Evolutionary conservation across 1,140 invertebrate species (phyloP), one percentile per base, ranked within the genome.

Genomic region (Heterodera carotae): DNA sequence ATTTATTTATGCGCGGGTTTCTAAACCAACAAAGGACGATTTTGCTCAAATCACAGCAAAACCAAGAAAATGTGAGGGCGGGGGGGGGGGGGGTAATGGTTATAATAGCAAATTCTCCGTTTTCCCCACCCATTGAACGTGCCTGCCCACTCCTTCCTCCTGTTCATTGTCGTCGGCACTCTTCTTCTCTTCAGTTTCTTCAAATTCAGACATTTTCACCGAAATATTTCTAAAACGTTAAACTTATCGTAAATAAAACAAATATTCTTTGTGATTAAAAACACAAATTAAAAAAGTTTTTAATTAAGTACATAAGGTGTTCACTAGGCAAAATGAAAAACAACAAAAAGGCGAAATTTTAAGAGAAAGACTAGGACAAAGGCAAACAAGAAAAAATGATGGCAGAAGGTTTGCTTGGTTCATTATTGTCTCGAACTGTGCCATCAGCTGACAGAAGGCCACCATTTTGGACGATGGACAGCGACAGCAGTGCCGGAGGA

Each of bases 391-490:
- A 12, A 5, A 53, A 18, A 18, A 18, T 56, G 4, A 56, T 18
- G 18, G 22, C 18, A 12, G 22, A 56, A 18, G 15, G 2, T 43
- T 39, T 12, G 36, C 0, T 43, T 43, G 7, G 0, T 43, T 43
- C 39, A 22, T 56, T 22, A 56, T 56, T 6, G 12, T 43, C 39
- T 8, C 48, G 5, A 22, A 56, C 5, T 56, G 15, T 22, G 12
- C 3, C 3, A 18, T 56, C 22, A 56, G 48, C 48, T 43, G 34
- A 27, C 25, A 39, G 22, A 31, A 29, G 77, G 77, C 77, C 77
- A 78, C 77, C 77, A 78, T n/a, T 69, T 39, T 27, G 77, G 77
- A 25, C 60, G 48, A 56, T 76, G 25, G 34, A 78, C n/a, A 78
- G 56, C 53, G 59, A 33, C 29, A 78, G 60, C 67, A 12, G 15